Base-by-base conservation (phyloP, 2,797 vertebrate species). In the Leptatherina wallacei region DNA sequence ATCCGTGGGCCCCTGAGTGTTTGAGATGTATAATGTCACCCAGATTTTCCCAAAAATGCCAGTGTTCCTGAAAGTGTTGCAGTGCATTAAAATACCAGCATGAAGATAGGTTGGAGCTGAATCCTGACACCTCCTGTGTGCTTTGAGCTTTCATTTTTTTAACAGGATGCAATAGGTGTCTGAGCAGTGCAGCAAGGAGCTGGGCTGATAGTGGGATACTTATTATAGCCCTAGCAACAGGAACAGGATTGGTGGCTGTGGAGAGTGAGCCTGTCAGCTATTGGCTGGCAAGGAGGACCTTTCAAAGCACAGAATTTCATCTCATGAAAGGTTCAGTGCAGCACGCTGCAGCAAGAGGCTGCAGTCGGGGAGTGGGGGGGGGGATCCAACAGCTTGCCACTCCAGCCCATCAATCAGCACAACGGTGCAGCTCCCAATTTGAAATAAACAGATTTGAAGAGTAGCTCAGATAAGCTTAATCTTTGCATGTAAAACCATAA, bases 151-250 rank as follows among this genome's bases (percentile, higher is more conserved):
- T 84, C 59, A 16, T 82, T 85, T 73, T 73, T 74, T 90, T 85
- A 85, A 85, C 85, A 90, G 84, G 86, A 92, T 92, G 87, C 85
- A 92, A 91, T 92, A 91, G 90, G 87, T 94, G 86, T 92, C 83
- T 91, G 90, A 88, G 84, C 83, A 84, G 91, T 92, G 89, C 89
- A 91, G 92, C 75, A 86, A 87, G 89, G 76, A 90, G 85, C 82
- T 33, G 12, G 64, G 84, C 86, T 87, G 73, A 91, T 86, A 84
- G 87, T 77, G 77, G 86, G 86, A 88, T 89, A 87, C 89, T 89
- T 94, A 89, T 94, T 89, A 89, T 91, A 94, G 94, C 93, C 94
- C 85, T 94, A 93, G 94, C 92, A 95, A 95, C 94, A 94, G 85
- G 72, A 66, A 51, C 9, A 1, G 69, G 88, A 94, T 94, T 95